Evolutionary conservation across 2,888 invertebrate species (phyloP), one percentile per base, ranked within the genome.

Genomic region (Acleris laterana): DNA sequence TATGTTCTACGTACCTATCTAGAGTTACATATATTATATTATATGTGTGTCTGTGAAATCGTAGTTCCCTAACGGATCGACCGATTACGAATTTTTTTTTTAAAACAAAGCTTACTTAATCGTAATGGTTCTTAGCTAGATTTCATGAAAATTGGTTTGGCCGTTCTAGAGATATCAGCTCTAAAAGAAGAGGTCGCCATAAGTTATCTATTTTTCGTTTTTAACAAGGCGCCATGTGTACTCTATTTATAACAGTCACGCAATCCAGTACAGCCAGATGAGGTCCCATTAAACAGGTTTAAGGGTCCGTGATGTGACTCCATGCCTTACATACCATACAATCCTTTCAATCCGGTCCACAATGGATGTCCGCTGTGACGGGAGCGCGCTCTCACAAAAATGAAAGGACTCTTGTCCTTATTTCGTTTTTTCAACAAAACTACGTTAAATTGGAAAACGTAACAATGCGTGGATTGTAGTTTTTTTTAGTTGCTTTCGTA

Each of bases 261-360:
- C 19, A 60, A 64, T 22, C 20, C 49, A 17, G 60, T 44, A 1
- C 38, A 46, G 50, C 55, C 64, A 49, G 59, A 61, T 65, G 65
- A 59, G 53, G 50, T 56, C 55, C 55, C 22, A 61, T 61, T 55
- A 61, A n/a, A 63, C 63, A 67, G 57, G 53, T 46, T 62, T 46
- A 57, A 52, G 58, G 57, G 51, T 13, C 13, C 44, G 53, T 50
- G 56, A 65, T 42, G 17, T 48, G 46, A 60, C 64, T 60, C 58
- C 58, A 63, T 48, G 52, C 58, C 57, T 63, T 56, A 28, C 20
- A 49, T 32, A 46, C 58, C 57, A 50, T 56, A 28, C 20, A 49
- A 63, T 57, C 58, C 60, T 64, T 64, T 55, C 55, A 60, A 38
- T 46, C 46, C 49, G n/a, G 16, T 32, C 44, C 19, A 65, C 60